Percentiles rank a stretch among this genome's conserved stretches.
Evolutionary conservation across 1,140 invertebrate genomes (phyloP).

Genomic region (Ceratitis capitata): DNA sequence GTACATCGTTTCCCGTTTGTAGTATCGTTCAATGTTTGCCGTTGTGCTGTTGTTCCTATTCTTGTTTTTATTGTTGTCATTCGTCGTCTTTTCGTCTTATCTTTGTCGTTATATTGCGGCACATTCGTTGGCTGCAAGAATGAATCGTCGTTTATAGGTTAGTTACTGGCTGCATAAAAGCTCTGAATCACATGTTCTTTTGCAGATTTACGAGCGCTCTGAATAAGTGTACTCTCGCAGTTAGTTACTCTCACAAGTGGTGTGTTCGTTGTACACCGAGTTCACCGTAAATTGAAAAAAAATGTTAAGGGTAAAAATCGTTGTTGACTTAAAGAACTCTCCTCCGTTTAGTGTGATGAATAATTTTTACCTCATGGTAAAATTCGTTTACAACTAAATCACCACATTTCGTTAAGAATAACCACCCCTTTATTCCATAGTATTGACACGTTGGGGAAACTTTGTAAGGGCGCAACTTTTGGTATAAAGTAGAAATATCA

Average conservation of each 20-base stretch:
- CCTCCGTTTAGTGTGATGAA: not conserved
- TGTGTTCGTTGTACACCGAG: too few species aligned
- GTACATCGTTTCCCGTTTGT: not conserved
- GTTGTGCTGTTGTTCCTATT: not conserved
- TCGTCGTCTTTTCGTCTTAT: not conserved
- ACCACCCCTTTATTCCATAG: not conserved
- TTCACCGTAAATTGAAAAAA: too few species aligned
- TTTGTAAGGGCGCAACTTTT: too few species aligned
- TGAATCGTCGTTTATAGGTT: not conserved
- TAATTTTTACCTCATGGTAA: too few species aligned
- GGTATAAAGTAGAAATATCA: too few species aligned
- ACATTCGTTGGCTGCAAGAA: not conserved
- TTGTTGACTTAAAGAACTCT: too few species aligned
- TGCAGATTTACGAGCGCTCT: too few species aligned
- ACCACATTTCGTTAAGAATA: not conserved
- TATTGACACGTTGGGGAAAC: too few species aligned
- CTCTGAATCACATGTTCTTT: conserved; percentile 23
- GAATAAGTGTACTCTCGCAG: not conserved
- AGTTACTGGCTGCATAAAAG: not conserved
- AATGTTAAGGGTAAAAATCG: too few species aligned
- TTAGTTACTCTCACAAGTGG: not conserved
- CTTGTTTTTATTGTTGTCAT: not conserved
- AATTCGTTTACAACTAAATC: not conserved
- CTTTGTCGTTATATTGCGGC: not conserved
- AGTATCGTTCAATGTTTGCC: too few species aligned